phyloP scores from a whole-genome alignment of 1,140 invertebrate genomes.

The Pseudomyrmex flavicornis region DNA sequence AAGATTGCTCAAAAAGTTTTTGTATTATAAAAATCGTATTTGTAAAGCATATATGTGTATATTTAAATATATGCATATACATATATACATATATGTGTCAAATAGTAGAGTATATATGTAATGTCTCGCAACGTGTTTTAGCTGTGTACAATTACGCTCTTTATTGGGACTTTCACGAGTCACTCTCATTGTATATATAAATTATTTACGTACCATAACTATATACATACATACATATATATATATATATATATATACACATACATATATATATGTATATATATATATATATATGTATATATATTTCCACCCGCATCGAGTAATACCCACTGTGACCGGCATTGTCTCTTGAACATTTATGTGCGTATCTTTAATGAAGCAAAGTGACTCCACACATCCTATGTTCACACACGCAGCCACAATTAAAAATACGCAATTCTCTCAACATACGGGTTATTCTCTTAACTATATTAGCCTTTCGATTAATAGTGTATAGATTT shows the following conservation, averaged over 20 bases:
- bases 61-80: no score
- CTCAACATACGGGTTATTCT: constrained; percentile 65
- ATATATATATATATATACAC: not conserved
- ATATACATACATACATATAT: not conserved
- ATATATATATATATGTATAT: not conserved
- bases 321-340: constrained; percentile 33
- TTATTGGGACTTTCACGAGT: constrained; percentile 18
- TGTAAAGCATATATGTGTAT: no score
- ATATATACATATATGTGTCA: no score
- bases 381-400: not conserved
- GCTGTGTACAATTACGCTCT: not conserved
- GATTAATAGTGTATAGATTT: constrained; percentile 64
- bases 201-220: constrained; percentile 14
- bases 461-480: constrained; percentile 48
- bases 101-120: constrained; percentile 12
- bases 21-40: not conserved
- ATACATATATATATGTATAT: not conserved
- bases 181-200: constrained; percentile 36
- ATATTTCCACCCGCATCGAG: constrained; percentile 21
- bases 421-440: constrained; percentile 37
- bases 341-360: constrained; percentile 49
- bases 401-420: not conserved
- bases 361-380: constrained; percentile 48
- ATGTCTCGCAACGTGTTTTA: constrained; percentile 14
- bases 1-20: constrained; percentile 20